phyloP scores from a whole-genome alignment of 2,888 invertebrate species.

The Deilephila elpenor region DNA sequence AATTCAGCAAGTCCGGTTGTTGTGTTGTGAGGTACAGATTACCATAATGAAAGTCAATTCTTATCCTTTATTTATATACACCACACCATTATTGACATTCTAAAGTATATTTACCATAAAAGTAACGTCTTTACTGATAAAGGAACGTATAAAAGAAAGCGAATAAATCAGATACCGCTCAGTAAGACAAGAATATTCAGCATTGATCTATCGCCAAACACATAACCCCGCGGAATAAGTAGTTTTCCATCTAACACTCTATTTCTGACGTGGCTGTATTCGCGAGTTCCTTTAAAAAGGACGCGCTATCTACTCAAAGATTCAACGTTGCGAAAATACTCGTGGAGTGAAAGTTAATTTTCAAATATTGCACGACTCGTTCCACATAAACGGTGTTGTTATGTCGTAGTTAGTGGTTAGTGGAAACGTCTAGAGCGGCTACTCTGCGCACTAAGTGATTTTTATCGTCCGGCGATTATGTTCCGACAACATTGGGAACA shows the following conservation, averaged over 20 bases:
- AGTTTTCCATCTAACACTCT: constrained; percentile 35
- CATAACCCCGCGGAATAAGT: constrained; percentile 28
- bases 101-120: no score
- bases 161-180: not conserved
- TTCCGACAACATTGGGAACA: constrained; percentile 69
- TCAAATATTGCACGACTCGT: constrained; percentile 58
- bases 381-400: constrained; percentile 57
- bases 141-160: not conserved
- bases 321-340: constrained; percentile 46
- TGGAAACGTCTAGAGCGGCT: constrained; percentile 63
- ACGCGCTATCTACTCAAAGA: constrained; percentile 34
- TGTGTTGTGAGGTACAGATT: no score
- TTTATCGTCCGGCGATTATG: constrained; percentile 77
- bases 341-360: constrained; percentile 54
- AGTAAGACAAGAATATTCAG: not conserved
- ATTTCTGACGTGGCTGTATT: constrained; percentile 36
- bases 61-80: no score
- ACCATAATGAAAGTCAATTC: no score
- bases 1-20: no score
- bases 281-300: constrained; percentile 8
- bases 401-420: constrained; percentile 62
- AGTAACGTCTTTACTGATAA: not conserved
- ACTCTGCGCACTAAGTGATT: constrained; percentile 74
- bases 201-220: constrained; percentile 22
- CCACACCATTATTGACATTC: no score